Evolutionary conservation across 2,888 invertebrate species (phyloP).

Genomic region (Aleiodes testaceus): DNA sequence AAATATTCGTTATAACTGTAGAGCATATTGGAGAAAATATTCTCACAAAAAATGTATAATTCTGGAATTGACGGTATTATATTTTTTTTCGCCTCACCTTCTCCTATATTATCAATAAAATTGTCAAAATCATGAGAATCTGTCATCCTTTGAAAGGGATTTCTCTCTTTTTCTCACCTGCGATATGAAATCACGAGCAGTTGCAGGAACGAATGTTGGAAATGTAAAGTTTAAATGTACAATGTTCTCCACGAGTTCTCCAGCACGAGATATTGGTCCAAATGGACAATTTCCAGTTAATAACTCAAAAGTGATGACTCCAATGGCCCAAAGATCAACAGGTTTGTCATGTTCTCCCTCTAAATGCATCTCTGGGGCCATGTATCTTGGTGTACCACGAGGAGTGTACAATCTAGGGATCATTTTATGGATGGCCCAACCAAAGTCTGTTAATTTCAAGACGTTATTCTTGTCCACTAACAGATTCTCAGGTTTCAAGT

Average conservation of each 20-base stretch:
- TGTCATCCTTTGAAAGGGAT: background rate
- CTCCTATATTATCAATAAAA: background rate
- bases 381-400: background rate
- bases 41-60: too few relatives aligned
- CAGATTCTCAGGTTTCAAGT: background rate
- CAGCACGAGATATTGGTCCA: background rate
- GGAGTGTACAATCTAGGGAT: background rate
- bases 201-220: background rate
- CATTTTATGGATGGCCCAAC: background rate
- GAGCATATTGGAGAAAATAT: too few relatives aligned
- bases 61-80: too few relatives aligned
- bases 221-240: background rate
- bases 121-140: background rate
- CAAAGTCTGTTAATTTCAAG: slow-evolving; percentile 14
- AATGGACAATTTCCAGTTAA: background rate
- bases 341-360: slow-evolving; percentile 1
- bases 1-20: too few relatives aligned
- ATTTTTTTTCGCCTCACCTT: too few relatives aligned
- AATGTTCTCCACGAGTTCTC: background rate
- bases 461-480: background rate
- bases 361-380: slow-evolving; percentile 17
- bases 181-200: slow-evolving; percentile 23
- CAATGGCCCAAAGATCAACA: slow-evolving; percentile 18
- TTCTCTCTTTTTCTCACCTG: background rate
- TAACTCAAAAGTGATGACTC: background rate